Evolutionary conservation across 1,140 invertebrate genomes (phyloP), one percentile per base, ranked within the genome.

Genomic region (Plodia interpunctella): DNA sequence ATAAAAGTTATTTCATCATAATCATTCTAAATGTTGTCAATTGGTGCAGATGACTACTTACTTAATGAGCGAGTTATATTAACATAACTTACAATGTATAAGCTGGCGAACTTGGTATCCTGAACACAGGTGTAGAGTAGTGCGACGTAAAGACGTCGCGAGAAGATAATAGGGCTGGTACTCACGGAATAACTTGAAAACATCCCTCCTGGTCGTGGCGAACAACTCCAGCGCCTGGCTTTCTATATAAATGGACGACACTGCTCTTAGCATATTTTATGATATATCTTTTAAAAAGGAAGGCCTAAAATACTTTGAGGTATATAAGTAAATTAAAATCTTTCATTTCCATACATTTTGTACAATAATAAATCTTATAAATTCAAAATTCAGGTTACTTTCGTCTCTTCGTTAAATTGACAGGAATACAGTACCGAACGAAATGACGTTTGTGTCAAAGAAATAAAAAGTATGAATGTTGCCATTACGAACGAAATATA

Each of bases 111-210:
- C 6, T 6, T 1, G 10, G 1, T 9, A 32, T 11, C 4, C 2
- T 8, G 10, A 5, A 32, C 30, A n/a, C n/a, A n/a, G n/a, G n/a
- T 11, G 1, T 32, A 32, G 10, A 32, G 30, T 32, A 10, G 9
- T 32, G 2, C 1, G 38, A 44, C 13, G 9, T 15, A n/a, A n/a
- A 35, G 13, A 35, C 32, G 4, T 44, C 13, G 8, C 2, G 15
- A 15, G 15, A 3, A 44, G 13, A 13, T n/a, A 3, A 6, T 15
- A 3, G 5, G 10, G 13, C 13, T 5, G 5, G 38, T 63, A 82
- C 77, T 82, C 62, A 82, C 79, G 76, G 51, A 75, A 76, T 32
- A 74, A 56, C 68, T 78, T 80, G 51, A 70, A 76, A 52, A 72
- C 63, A 70, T 82, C 79, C 53, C 71, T 69, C 59, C 76, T 66